Base-by-base conservation (phyloP, 2,888 invertebrate species). In the Neoitamus cyanurus region DNA sequence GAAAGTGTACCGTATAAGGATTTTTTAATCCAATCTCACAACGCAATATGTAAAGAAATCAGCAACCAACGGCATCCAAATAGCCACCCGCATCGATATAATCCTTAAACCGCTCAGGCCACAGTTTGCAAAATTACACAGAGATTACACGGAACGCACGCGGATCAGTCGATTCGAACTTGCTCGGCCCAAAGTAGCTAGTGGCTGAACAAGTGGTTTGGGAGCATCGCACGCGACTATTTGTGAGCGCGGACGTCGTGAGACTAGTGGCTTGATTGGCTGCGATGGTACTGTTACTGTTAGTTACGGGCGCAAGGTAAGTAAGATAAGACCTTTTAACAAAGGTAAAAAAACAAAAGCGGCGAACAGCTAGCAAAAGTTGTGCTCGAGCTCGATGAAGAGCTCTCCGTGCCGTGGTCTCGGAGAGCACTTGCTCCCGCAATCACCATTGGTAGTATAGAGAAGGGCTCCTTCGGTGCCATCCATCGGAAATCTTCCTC, bases 241-340 rank as follows among this genome's bases (percentile, higher is more conserved):
- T 83, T 84, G 72, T 78, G 82, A 83, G 83, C 86, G 72, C 83
- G 83, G 86, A 84, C 83, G 78, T 80, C 84, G 84, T 78, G 34
- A 84, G 85, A 85, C 85, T 85, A 83, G 73, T 83, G 73, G 48
- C 73, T 83, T 73, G 83, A 83, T 83, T 83, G 73, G 83, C 48
- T 15, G 46, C 73, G 36, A 70, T 73, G 83, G 72, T 83, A 83
- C 75, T 83, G 72, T 83, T 73, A 83, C 72, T 83, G 82, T 82
- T 82, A 82, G 69, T 82, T 82, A 82, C 82, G 82, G 82, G 69
- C 82, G 82, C 82, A 82, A 82, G 82, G 82, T 82, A 82, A 69
- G 82, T 69, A 82, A 82, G 82, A 82, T 82, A 82, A 82, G 69
- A 82, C 82, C 82, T 82, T 82, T 82, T 78, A 78, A 58, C 31